Evolutionary conservation across 1,140 invertebrate species (phyloP), one percentile per base, ranked within the genome.

Genomic region (Apocrypta bakeri): DNA sequence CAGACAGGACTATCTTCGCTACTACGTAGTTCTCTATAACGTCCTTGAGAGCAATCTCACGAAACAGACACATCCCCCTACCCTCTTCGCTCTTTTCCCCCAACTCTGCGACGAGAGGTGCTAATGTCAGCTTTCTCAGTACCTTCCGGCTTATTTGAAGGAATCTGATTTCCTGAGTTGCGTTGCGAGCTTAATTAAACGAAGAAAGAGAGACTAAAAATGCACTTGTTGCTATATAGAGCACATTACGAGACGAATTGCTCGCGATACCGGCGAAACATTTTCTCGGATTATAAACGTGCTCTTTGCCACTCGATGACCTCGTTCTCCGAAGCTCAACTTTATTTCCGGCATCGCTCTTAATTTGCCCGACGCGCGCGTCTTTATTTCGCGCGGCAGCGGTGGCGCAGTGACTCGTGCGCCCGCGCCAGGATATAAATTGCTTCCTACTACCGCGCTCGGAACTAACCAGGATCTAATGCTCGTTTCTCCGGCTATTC

Each of bases 1-100:
- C 25, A n/a, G 9, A 64, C 3, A 27, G 17, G 72, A 12, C 42
- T 72, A 33, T 37, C n/a, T n/a, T n/a, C n/a, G n/a, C n/a, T n/a
- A n/a, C n/a, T n/a, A n/a, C n/a, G n/a, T n/a, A n/a, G n/a, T n/a
- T n/a, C n/a, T n/a, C n/a, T n/a, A n/a, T n/a, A n/a, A 6, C 71
- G 71, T 42, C 71, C 71, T 73, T 42, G 71, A 73, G 71, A 24
- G 37, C 17, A 17, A n/a, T 29, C 71, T 25, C 29, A 82, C 83
- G 85, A 87, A 85, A 87, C 87, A 81, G 86, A 87, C 85, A 86
- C 86, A n/a, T n/a, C n/a, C n/a, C n/a, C n/a, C n/a, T n/a, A 82
- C 79, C 83, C 85, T 86, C 81, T 69, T 83, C 72, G 81, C 69
- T 63, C 83, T 37, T 21, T 21, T 42, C 79, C 42, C 2, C 63